Evolutionary conservation across 2,113 vertebrate genomes (phyloP).

Genomic region (Chauna torquata): DNA sequence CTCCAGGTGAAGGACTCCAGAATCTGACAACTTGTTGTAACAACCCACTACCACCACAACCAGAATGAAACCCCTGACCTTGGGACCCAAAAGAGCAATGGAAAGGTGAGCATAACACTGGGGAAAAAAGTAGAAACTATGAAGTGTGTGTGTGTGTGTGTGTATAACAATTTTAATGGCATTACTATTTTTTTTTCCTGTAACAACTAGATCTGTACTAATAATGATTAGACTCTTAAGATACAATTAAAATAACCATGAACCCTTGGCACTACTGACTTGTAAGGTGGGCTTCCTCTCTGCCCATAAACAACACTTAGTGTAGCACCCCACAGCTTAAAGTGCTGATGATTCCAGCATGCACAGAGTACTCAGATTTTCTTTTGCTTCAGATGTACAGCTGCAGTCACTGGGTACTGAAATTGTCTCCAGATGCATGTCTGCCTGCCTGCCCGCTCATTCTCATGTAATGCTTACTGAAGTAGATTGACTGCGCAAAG

Average conservation of each 20-base stretch:
- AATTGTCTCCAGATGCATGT: neutral
- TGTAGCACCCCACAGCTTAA: neutral
- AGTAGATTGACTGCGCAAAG: neutral
- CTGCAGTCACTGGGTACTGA: neutral
- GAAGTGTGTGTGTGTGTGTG: neutral
- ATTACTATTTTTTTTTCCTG: neutral
- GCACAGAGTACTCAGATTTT: neutral
- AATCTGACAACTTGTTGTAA: neutral
- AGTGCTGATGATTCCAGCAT: neutral
- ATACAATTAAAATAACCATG: neutral
- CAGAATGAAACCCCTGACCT: neutral
- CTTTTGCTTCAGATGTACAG: neutral
- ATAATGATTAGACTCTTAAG: neutral
- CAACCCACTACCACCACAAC: neutral
- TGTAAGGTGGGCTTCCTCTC: neutral
- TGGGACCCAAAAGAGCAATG: neutral
- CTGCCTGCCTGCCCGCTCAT: neutral
- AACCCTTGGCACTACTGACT: neutral
- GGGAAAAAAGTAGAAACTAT: neutral
- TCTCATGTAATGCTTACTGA: neutral
- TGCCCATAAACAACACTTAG: neutral
- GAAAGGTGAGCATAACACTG: neutral
- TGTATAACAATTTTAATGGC: neutral
- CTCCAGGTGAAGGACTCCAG: neutral
- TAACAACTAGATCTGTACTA: neutral